A percentile compares a stretch with the other conserved stretches of the same genome.
Conservation (phyloP, 2,113 vertebrate species). For the Brachypteracias leptosomus region DNA sequence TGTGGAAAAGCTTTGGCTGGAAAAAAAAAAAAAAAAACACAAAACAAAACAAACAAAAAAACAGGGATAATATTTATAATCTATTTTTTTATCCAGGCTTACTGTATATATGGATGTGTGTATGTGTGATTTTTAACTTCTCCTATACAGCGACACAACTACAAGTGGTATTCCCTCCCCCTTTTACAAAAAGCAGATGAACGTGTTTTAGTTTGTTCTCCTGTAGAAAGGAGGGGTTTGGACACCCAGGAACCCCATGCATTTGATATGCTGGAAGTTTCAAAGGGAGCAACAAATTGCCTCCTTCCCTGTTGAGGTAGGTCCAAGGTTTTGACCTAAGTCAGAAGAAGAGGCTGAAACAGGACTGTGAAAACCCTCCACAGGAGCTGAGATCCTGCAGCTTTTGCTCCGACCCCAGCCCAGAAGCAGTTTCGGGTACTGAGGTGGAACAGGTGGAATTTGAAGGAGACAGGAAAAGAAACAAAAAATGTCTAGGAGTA, state of each 20-base stretch:
- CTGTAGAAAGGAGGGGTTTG: neutral
- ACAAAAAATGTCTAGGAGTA: neutral
- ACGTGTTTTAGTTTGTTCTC: neutral
- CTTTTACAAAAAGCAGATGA: neutral
- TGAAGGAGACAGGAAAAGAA: neutral
- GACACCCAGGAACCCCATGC: neutral
- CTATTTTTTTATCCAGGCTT: neutral
- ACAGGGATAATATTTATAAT: neutral
- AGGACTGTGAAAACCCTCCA: neutral
- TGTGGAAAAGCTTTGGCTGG: neutral
- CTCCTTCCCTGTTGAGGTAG: neutral
- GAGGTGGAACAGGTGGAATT: neutral
- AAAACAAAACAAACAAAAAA: neutral
- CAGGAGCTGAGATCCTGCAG: neutral
- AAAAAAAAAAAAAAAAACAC: neutral
- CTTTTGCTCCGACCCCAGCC: neutral
- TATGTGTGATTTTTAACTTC: neutral
- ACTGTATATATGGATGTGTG: rapidly evolving
- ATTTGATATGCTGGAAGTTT: neutral
- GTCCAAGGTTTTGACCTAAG: neutral
- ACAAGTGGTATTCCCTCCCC: neutral
- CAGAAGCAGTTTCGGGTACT: neutral
- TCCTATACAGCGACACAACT: neutral
- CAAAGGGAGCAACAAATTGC: neutral
- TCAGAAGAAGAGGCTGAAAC: neutral